These are phyloP conservation scores for Pelodiscus sinensis DNA, from an alignment of 2,113 vertebrate genomes.

Conservation along the genomic window DNA sequence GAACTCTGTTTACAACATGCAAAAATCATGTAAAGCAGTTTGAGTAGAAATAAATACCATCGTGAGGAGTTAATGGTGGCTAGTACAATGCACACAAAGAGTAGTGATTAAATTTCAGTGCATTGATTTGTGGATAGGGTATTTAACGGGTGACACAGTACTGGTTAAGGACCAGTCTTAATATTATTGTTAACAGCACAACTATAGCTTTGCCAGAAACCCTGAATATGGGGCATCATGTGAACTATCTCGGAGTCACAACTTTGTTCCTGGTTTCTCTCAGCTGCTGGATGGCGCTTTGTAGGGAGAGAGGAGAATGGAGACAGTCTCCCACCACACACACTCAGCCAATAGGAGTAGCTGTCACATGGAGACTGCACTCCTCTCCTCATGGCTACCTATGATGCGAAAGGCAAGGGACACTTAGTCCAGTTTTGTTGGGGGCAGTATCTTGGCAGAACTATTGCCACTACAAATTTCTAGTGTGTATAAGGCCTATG, in stretches of 20 bases:
- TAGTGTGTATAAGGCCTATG: neutral
- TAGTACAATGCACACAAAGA: neutral
- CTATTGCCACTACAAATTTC: neutral
- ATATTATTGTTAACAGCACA: neutral
- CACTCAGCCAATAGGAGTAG: neutral
- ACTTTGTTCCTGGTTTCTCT: neutral
- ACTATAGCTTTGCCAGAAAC: neutral
- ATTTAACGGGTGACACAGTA: neutral
- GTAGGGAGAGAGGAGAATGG: neutral
- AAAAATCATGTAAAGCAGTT: neutral
- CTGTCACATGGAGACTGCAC: neutral
- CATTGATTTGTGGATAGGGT: neutral
- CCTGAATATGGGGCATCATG: neutral
- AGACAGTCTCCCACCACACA: neutral
- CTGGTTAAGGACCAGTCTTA: neutral
- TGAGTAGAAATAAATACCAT: neutral
- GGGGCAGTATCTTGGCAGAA: rapidly evolving
- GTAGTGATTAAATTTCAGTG: neutral
- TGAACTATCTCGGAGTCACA: neutral
- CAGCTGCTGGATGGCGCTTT: neutral
- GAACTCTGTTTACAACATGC: no score
- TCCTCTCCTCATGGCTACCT: neutral
- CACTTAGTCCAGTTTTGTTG: neutral
- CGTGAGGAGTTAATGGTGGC: neutral
- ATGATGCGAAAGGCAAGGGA: neutral